Percentiles rank a stretch among this genome's conserved stretches.
Evolutionary conservation across 2,113 vertebrate genomes (phyloP).

Genomic region (Pollachius pollachius): DNA sequence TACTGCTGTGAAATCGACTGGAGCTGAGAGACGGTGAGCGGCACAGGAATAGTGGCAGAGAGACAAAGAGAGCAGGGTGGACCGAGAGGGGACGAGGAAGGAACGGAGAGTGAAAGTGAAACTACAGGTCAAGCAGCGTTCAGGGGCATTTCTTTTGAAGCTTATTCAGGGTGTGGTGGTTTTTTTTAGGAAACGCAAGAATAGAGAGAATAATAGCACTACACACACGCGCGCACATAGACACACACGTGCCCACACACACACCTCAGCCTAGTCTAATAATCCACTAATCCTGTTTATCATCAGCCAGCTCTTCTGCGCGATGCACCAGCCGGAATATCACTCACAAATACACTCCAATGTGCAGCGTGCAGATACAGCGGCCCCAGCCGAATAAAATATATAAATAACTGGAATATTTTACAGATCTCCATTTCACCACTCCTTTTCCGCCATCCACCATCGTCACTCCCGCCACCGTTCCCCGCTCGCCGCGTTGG

Average conservation of each 20-base stretch:
- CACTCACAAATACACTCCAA: slow-evolving; percentile 65
- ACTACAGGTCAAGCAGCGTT: too few relatives aligned
- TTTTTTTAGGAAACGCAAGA: slow-evolving; percentile 19
- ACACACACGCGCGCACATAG: slow-evolving; percentile 18
- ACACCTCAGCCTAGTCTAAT: slow-evolving; percentile 70
- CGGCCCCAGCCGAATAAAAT: slow-evolving; percentile 17
- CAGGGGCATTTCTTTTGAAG: slow-evolving; percentile 35
- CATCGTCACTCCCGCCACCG: slow-evolving; percentile 41
- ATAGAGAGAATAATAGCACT: slow-evolving; percentile 17
- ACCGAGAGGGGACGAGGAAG: not conserved
- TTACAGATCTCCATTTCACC: slow-evolving; percentile 61
- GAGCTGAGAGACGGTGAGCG: slow-evolving; percentile 27
- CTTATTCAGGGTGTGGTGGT: slow-evolving; percentile 1
- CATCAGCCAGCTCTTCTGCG: slow-evolving; percentile 66
- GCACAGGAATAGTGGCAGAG: slow-evolving; percentile 29
- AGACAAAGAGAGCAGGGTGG: not conserved
- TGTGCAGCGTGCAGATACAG: slow-evolving; percentile 69
- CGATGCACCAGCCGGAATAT: slow-evolving; percentile 66
- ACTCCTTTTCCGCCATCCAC: slow-evolving; percentile 49
- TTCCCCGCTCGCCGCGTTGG: slow-evolving; percentile 36
- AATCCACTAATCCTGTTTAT: slow-evolving; percentile 77
- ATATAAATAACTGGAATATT: slow-evolving; percentile 11
- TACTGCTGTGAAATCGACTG: slow-evolving; percentile 9
- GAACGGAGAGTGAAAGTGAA: too few relatives aligned
- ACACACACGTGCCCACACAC: slow-evolving; percentile 38